phyloP scores from a whole-genome alignment of 2,113 vertebrate species.

The Chaenocephalus aceratus region DNA sequence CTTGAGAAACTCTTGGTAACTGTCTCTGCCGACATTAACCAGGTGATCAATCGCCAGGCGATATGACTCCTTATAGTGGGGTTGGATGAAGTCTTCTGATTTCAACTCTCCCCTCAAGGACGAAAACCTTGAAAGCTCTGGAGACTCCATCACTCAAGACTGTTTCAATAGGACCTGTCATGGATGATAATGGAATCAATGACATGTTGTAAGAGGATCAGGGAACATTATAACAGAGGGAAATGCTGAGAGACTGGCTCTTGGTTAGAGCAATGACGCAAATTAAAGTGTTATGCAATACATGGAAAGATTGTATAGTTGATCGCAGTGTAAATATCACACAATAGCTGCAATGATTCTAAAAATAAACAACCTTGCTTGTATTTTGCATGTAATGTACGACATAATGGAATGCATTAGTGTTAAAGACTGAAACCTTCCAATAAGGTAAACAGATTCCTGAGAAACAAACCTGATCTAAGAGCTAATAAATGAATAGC shows the following conservation, averaged over 20 bases:
- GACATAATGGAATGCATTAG: neutral
- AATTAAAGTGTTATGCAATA: neutral
- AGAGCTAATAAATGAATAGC: too few species aligned
- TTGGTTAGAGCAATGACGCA: neutral
- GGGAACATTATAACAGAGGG: neutral
- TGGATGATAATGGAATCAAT: constrained; percentile 34
- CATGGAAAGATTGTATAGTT: neutral
- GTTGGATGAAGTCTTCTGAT: constrained; percentile 90
- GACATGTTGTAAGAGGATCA: constrained; percentile 23
- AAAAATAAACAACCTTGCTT: neutral
- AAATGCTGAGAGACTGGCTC: neutral
- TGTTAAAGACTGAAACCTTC: too few species aligned
- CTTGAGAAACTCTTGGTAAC: constrained; percentile 90
- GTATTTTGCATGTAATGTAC: neutral
- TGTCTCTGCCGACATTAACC: constrained; percentile 86
- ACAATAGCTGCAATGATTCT: neutral
- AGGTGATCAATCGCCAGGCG: constrained; percentile 91
- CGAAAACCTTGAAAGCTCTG: constrained; percentile 88
- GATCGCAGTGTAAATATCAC: neutral
- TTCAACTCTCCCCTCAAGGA: constrained; percentile 90
- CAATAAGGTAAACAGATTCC: too few species aligned
- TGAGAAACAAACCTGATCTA: too few species aligned
- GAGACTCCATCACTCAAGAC: constrained; percentile 85
- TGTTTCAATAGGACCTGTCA: constrained; percentile 58
- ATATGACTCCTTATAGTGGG: constrained; percentile 96